phyloP scores from a whole-genome alignment of 2,888 invertebrate genomes.

The Empis stercorea region DNA sequence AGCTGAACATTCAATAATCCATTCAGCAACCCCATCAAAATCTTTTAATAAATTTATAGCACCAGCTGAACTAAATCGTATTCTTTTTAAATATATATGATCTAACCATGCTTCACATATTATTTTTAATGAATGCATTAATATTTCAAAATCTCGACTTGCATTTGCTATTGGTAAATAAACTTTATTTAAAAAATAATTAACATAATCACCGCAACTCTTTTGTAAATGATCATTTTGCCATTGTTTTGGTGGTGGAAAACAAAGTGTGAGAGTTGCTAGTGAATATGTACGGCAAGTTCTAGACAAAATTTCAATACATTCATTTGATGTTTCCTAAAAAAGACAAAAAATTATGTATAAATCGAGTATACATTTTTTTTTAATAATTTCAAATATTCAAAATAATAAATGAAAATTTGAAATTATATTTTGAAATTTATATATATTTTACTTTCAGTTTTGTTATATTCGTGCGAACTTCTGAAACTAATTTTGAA shows the following conservation, averaged over 20 bases:
- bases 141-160: conserved; percentile 56
- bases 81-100: conserved; percentile 67
- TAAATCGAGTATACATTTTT: no score
- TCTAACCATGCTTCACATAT: conserved; percentile 82
- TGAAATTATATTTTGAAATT: neutral
- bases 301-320: conserved; percentile 55
- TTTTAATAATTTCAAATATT: no score
- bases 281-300: conserved; percentile 65
- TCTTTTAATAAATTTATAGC: conserved; percentile 69
- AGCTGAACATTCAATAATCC: conserved; percentile 52
- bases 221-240: conserved; percentile 37
- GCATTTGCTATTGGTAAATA: conserved; percentile 64
- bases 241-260: conserved; percentile 61
- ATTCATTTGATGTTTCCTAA: conserved; percentile 60
- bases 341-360: conserved; percentile 15
- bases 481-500: conserved; percentile 67
- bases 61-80: conserved; percentile 69
- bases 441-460: conserved; percentile 44
- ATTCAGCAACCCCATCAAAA: conserved; percentile 63
- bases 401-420: no score
- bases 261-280: conserved; percentile 70
- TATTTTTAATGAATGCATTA: conserved; percentile 65
- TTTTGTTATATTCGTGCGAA: conserved; percentile 59
- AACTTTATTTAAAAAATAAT: conserved; percentile 60
- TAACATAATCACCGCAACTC: conserved; percentile 50